phyloP scores from a whole-genome alignment of 2,113 vertebrate genomes.

The Cricetomys ansorgei region DNA sequence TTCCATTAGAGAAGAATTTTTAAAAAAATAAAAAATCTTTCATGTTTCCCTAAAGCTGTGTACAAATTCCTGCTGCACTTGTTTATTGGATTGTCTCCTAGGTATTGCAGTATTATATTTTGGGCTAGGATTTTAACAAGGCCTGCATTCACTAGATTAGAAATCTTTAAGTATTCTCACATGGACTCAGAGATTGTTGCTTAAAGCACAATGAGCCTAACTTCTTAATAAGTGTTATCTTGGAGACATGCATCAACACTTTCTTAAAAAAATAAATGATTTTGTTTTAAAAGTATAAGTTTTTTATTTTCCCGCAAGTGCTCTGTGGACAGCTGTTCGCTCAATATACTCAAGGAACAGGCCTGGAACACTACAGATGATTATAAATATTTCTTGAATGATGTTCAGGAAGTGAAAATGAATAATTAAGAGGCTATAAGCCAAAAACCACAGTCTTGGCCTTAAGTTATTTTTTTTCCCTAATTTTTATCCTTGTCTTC shows the following conservation, averaged over 20 bases:
- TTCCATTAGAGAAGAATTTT: neutral
- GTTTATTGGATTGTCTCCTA: neutral
- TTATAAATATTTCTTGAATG: neutral
- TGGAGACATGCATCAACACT: neutral
- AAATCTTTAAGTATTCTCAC: neutral
- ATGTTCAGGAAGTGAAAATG: neutral
- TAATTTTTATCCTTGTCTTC: neutral
- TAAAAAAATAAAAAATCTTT: neutral
- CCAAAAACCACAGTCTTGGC: neutral
- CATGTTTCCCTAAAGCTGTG: rapidly evolving
- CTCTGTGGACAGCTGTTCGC: neutral
- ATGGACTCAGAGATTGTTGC: neutral
- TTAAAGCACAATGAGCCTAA: neutral
- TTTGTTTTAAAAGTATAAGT: neutral
- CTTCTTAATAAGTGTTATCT: neutral
- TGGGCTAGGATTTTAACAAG: neutral
- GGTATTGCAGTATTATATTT: neutral
- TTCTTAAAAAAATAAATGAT: neutral
- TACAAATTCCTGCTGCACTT: neutral
- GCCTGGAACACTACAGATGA: neutral
- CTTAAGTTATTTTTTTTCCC: neutral
- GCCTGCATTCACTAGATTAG: neutral
- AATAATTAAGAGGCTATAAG: neutral
- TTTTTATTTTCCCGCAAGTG: neutral
- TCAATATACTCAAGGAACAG: neutral